A percentile compares a stretch with the other conserved stretches of the same genome.
These are phyloP conservation scores for Stramonita haemastoma DNA, from an alignment of 2,888 invertebrate species.

Conservation along the genomic window DNA sequence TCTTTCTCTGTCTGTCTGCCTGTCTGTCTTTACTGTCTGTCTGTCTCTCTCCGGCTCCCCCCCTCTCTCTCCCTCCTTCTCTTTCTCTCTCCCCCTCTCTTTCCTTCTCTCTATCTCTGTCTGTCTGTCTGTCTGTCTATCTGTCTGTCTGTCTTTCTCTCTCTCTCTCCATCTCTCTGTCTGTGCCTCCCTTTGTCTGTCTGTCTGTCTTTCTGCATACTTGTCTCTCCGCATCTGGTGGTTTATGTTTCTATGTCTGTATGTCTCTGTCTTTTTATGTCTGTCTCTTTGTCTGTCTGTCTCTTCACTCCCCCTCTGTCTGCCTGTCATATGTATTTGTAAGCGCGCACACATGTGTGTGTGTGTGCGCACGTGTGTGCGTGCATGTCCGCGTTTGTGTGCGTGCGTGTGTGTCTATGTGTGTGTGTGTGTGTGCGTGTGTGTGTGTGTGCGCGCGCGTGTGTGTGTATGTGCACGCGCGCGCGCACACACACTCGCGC, in stretches of 20 bases:
- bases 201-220: background rate
- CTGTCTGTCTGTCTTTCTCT: background rate
- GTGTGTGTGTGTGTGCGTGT: too few species aligned
- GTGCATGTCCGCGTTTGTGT: too few species aligned
- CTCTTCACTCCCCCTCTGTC: background rate
- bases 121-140: background rate
- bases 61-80: background rate
- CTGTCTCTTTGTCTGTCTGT: background rate
- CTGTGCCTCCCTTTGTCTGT: background rate
- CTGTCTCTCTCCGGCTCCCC: background rate
- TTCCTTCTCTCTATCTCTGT: background rate
- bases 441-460: too few species aligned
- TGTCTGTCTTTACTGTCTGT: background rate
- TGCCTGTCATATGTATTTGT: too few species aligned
- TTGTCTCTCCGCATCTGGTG: background rate
- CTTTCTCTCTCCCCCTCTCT: background rate
- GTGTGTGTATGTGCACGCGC: too few species aligned
- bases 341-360: too few species aligned
- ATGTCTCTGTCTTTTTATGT: background rate
- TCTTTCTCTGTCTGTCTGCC: conserved; percentile 3
- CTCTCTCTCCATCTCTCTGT: too few species aligned
- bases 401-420: too few species aligned
- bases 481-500: too few species aligned
- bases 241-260: background rate
- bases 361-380: too few species aligned